These are phyloP conservation scores for Rhinogobio ventralis DNA, from an alignment of 2,797 vertebrate genomes.

Conservation along the genomic window DNA sequence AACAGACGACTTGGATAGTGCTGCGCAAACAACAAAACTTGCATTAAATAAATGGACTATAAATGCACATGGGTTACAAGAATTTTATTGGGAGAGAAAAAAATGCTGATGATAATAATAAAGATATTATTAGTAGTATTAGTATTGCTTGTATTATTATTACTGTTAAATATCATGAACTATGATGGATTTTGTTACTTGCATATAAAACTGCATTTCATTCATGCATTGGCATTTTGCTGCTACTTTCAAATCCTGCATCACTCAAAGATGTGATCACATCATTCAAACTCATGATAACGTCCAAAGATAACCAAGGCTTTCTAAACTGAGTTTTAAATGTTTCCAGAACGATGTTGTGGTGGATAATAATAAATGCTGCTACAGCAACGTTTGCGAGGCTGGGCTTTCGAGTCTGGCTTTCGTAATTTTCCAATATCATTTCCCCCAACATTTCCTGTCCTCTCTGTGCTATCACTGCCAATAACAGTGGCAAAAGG, in stretches of 20 bases:
- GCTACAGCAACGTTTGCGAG: background rate
- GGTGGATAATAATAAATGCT: conserved; percentile 20
- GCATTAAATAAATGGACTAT: background rate
- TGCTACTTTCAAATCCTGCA: background rate
- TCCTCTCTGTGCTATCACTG: background rate
- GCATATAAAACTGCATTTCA: background rate
- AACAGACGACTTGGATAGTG: background rate
- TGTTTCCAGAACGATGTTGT: background rate
- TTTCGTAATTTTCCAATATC: conserved; percentile 13
- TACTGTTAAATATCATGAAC: background rate
- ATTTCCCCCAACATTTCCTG: background rate
- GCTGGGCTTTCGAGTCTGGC: background rate
- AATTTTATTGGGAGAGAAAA: background rate
- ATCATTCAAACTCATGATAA: conserved; percentile 8
- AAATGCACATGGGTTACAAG: background rate
- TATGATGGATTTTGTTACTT: background rate
- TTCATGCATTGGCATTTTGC: background rate
- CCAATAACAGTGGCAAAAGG: conserved; percentile 20
- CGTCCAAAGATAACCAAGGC: background rate
- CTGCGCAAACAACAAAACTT: background rate
- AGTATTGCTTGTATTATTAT: no score
- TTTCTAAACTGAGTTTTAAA: conserved; percentile 3
- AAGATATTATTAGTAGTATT: background rate
- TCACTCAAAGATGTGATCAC: background rate
- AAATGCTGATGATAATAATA: background rate